A percentile compares a stretch with the other conserved stretches of the same genome.
Evolutionary conservation across 1,140 invertebrate genomes (phyloP).

Genomic region (Adoxophyes honmai): DNA sequence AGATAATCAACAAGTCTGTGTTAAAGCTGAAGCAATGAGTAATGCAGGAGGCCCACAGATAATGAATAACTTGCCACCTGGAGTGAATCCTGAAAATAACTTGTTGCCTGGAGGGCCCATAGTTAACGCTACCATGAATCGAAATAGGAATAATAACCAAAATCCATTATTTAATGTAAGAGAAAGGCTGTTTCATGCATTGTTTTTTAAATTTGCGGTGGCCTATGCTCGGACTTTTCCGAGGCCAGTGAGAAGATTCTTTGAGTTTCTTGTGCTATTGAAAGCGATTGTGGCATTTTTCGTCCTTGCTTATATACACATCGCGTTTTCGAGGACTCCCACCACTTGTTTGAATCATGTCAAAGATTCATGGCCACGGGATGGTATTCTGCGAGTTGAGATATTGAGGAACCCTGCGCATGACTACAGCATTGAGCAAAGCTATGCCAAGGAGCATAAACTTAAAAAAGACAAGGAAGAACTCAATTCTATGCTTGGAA

Average conservation of each 20-base stretch:
- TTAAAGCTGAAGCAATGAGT: conserved; percentile 46
- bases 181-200: conserved; percentile 95
- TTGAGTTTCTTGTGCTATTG: conserved; percentile 94
- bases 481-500: conserved; percentile 80
- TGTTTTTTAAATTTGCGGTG: conserved; percentile 94
- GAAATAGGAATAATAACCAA: conserved; percentile 79
- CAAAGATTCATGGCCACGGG: conserved; percentile 93
- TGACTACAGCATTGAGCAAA: conserved; percentile 87
- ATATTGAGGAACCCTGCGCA: conserved; percentile 88
- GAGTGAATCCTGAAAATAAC: conserved; percentile 77
- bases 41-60: conserved; percentile 48
- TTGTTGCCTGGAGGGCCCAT: conserved; percentile 71
- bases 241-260: conserved; percentile 87
- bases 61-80: conserved; percentile 67
- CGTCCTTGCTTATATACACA: conserved; percentile 95
- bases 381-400: conserved; percentile 97
- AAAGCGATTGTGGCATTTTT: conserved; percentile 94
- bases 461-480: conserved; percentile 84
- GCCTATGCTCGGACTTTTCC: conserved; percentile 94
- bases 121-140: conserved; percentile 71
- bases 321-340: conserved; percentile 94
- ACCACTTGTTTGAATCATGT: conserved; percentile 96
- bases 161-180: conserved; percentile 90
- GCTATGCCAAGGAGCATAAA: conserved; percentile 88
- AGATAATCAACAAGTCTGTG: conserved; percentile 17